A percentile compares a stretch with the other conserved stretches of the same genome.
Conservation (phyloP, 2,888 invertebrate species). For the Tortrix viridana region DNA sequence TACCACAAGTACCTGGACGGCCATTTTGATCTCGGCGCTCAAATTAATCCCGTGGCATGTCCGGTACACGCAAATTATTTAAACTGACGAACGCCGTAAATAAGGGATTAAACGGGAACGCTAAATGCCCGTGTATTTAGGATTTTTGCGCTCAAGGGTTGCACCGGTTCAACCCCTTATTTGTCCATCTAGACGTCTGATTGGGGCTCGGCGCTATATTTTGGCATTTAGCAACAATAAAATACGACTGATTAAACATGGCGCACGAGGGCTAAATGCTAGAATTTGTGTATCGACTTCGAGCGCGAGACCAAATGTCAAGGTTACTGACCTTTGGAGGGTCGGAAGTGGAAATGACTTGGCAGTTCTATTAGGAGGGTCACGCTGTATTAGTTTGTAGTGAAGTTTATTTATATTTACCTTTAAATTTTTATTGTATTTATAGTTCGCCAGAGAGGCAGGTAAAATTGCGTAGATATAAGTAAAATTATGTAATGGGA, state of each 20-base stretch:
- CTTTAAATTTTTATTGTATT: no score
- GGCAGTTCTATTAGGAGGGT: conserved; percentile 38
- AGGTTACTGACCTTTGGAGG: conserved; percentile 59
- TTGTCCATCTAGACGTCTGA: conserved; percentile 58
- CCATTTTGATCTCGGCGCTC: conserved; percentile 69
- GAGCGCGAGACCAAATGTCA: conserved; percentile 50
- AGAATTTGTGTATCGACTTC: conserved; percentile 49
- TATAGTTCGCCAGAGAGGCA: no score
- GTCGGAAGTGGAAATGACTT: conserved; percentile 46
- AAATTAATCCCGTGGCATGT: conserved; percentile 73
- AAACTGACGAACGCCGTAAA: conserved; percentile 69
- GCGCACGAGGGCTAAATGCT: conserved; percentile 45
- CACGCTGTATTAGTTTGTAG: conserved; percentile 19
- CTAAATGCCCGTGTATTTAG: conserved; percentile 74
- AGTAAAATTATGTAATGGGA: no score
- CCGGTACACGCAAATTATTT: conserved; percentile 71
- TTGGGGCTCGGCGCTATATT: conserved; percentile 53
- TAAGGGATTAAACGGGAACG: conserved; percentile 67
- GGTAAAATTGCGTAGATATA: no score
- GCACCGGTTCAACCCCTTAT: conserved; percentile 60
- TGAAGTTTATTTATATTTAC: conserved; percentile 17
- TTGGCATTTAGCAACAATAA: conserved; percentile 61
- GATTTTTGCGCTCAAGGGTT: conserved; percentile 53
- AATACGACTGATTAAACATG: conserved; percentile 58
- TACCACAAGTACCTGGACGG: conserved; percentile 58